Evolutionary conservation across 1,140 invertebrate species (phyloP).

Genomic region (Drosophila ercepeae): DNA sequence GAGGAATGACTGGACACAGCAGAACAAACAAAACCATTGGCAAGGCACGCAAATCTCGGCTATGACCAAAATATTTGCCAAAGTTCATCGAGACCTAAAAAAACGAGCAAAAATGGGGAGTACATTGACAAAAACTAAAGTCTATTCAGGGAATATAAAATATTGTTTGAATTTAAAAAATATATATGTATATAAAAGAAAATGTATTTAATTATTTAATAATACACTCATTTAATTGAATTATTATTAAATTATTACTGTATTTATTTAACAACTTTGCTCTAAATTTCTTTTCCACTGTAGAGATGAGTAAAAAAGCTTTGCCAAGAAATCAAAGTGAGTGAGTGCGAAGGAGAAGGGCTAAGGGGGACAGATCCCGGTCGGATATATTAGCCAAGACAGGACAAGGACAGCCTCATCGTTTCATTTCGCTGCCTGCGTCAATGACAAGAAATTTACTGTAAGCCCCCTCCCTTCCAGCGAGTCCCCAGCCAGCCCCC

Average conservation of each 20-base stretch:
- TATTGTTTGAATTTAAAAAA: neutral
- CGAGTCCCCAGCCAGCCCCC: slow-evolving; percentile 5
- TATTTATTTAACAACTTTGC: neutral
- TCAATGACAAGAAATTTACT: slow-evolving; percentile 43
- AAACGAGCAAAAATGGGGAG: slow-evolving; percentile 12
- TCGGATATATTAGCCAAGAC: slow-evolving; percentile 59
- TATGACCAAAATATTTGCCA: slow-evolving; percentile 79
- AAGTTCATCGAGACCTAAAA: slow-evolving; percentile 55
- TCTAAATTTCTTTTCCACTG: slow-evolving; percentile 1
- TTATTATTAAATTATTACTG: neutral
- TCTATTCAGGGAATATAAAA: neutral
- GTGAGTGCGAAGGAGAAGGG: slow-evolving; percentile 10
- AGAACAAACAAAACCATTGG: slow-evolving; percentile 78
- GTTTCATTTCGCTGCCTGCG: slow-evolving; percentile 47
- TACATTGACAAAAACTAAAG: slow-evolving; percentile 3
- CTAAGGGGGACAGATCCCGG: slow-evolving; percentile 16
- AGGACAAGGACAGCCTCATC: slow-evolving; percentile 38
- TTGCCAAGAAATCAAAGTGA: slow-evolving; percentile 74
- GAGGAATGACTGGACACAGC: slow-evolving; percentile 68
- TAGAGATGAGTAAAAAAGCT: slow-evolving; percentile 24
- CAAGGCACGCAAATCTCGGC: slow-evolving; percentile 77
- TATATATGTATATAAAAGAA: neutral
- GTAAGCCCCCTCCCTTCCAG: slow-evolving; percentile 10
- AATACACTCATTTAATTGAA: no score
- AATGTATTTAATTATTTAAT: no score